phyloP scores from a whole-genome alignment of 1,140 invertebrate species.

The Tribolium madens region DNA sequence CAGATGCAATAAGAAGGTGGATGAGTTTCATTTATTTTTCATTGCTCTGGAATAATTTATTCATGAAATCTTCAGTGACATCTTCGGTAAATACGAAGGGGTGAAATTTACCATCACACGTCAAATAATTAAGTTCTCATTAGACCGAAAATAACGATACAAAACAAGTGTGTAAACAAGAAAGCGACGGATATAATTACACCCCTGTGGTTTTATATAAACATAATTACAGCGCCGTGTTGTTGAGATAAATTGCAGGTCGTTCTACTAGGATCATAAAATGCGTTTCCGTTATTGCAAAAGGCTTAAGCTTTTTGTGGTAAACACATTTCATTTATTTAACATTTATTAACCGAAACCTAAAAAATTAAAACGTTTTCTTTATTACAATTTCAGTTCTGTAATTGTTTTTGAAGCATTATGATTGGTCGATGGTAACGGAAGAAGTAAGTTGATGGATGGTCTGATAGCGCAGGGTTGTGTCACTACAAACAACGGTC shows the following conservation, averaged over 20 bases:
- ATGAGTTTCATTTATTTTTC: conserved; percentile 9
- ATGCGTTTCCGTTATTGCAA: conserved; percentile 14
- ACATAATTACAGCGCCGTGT: conserved; percentile 21
- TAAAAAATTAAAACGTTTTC: too few species aligned
- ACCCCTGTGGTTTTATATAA: conserved; percentile 35
- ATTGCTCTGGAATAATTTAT: conserved; percentile 1
- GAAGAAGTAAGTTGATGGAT: conserved; percentile 38
- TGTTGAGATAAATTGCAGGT: conserved; percentile 13
- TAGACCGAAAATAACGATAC: conserved; percentile 34
- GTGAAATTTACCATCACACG: conserved; percentile 36
- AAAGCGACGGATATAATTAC: conserved; percentile 34
- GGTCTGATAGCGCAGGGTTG: conserved; percentile 50
- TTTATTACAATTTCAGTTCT: conserved; percentile 9
- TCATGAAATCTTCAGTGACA: conserved; percentile 34
- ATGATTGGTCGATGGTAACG: conserved; percentile 40
- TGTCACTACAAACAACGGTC: conserved; percentile 53
- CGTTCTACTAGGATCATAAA: background rate
- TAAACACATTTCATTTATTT: too few species aligned
- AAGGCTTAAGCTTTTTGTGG: too few species aligned
- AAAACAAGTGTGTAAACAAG: conserved; percentile 25
- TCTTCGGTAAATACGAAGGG: conserved; percentile 28
- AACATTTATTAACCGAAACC: too few species aligned
- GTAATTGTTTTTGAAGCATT: conserved; percentile 45
- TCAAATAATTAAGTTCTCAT: conserved; percentile 34
- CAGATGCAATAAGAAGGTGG: background rate